Evolutionary conservation across 2,113 vertebrate genomes (phyloP), one percentile per base, ranked within the genome.

Genomic region (Notarius quadriscutis): DNA sequence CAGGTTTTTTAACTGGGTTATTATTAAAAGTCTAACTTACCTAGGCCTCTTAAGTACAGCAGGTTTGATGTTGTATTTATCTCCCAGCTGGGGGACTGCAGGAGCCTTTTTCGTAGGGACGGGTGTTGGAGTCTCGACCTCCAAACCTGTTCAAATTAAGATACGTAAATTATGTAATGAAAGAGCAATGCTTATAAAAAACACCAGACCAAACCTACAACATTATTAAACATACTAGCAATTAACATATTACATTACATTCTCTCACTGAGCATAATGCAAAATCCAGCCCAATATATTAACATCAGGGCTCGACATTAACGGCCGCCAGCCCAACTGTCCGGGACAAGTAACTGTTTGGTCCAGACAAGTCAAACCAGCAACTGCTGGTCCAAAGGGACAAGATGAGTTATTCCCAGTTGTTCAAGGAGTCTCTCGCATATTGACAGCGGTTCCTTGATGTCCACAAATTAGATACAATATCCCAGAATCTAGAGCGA

Each of bases 11-110:
- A 18, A 55, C 12, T 0, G 27, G 17, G 3, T 58, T 34, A 12
- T 51, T 77, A 25, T 20, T 48, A 34, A 87, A 85, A 30, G 7
- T 65, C 81, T 2, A n/a, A 30, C 8, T 87, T 93, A 98, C 97
- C 96, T 96, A 17, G 96, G 96, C 50, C 97, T 96, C 92, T 98
- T 99, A 1, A 98, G 95, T 0, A 97, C 94, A 4, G 97, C 95
- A 0, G 97, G 97, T 83, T 97, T 98, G 78, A 99, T 96, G 89
- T 95, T 98, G 93, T 98, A 99, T 86, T 99, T 99, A 93, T 97
- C 97, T 0, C 96, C 95, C 1, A 96, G 93, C 9, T 95, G 93
- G 0, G 95, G 95, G 0, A 96, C 90, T 8, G 85, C 57, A 0
- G 95, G 93, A 0, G 88, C 77, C 89, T 99, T 99, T 92, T 99